These are phyloP conservation scores for Drosophila asahinai DNA, from an alignment of 1,140 invertebrate genomes.

Conservation along the genomic window DNA sequence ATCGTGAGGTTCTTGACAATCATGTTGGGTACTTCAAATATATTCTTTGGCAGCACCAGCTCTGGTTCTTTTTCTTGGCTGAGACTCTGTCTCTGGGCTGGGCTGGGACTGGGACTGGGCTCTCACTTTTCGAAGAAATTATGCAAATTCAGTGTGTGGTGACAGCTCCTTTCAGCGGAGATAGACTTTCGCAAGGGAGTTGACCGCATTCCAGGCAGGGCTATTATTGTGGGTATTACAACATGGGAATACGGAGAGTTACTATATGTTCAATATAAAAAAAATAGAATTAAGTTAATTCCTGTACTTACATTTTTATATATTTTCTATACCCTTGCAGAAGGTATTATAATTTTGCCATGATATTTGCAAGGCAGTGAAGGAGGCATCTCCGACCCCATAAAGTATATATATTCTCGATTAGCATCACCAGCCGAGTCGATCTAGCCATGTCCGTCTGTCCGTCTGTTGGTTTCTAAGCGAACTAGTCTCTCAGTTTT, in stretches of 20 bases:
- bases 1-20: slow-evolving; percentile 36
- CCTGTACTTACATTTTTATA: no score
- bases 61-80: slow-evolving; percentile 5
- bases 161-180: slow-evolving; percentile 13
- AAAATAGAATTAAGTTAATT: background rate
- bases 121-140: slow-evolving; percentile 73
- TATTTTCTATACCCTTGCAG: no score
- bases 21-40: slow-evolving; percentile 23
- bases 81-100: slow-evolving; percentile 23
- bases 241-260: slow-evolving; percentile 27
- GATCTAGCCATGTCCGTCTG: no score
- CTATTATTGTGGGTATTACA: slow-evolving; percentile 34
- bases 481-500: no score
- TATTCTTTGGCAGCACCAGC: slow-evolving; percentile 1
- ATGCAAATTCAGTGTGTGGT: slow-evolving; percentile 51
- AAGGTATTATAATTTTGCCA: no score
- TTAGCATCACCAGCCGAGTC: no score
- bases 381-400: no score
- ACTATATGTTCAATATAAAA: no score
- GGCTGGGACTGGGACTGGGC: slow-evolving; percentile 60
- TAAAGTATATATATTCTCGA: no score
- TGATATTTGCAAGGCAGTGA: no score
- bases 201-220: slow-evolving; percentile 64
- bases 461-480: no score
- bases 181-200: slow-evolving; percentile 56